Evolutionary conservation across 2,113 vertebrate species (phyloP), one percentile per base, ranked within the genome.

Genomic region (Myotis yumanensis): DNA sequence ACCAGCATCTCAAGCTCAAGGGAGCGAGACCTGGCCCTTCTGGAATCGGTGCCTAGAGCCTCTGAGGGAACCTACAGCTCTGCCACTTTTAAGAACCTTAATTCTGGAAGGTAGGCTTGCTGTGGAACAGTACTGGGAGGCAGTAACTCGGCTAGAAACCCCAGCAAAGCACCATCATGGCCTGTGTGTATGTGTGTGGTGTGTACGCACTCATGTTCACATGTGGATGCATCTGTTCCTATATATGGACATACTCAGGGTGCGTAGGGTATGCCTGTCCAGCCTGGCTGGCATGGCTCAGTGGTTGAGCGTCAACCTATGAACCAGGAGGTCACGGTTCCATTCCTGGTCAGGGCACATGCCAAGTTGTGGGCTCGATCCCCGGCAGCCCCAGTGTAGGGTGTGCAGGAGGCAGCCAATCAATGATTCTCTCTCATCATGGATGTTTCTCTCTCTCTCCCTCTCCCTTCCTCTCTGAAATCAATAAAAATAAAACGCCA

Each of bases 131-230:
- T 51, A 51, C 23, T 4, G 17, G 59, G 40, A 94, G 54, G 57
- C 32, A 87, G 40, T 4, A 20, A 51, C 8, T 75, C 37, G 46
- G 59, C 75, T 48, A 0, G 17, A 84, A 90, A 48, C 66, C 28
- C 28, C 37, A 81, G 35, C 16, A 35, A 84, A 57, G 28, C 46
- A 32, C 59, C 15, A 8, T 3, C n/a, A 22, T 4, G 9, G 73
- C 59, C 48, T 7, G 9, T 16, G 14, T 25, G n/a, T 32, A 30
- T 37, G 77, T 51, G 28, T 57, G n/a, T 30, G 25, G 3, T 20
- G 23, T 8, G 16, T 1, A 4, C 0, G 1, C 1, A 48, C 69
- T 82, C 37, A 5, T 0, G 4, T 30, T 48, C 23, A 46, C 57
- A 48, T 18, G 2, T 3, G 30, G 46, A 30, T 22, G 22, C 1